Percentiles rank a stretch among this genome's conserved stretches.
These are phyloP conservation scores for Thereva unica DNA, from an alignment of 2,888 invertebrate species.

Conservation along the genomic window DNA sequence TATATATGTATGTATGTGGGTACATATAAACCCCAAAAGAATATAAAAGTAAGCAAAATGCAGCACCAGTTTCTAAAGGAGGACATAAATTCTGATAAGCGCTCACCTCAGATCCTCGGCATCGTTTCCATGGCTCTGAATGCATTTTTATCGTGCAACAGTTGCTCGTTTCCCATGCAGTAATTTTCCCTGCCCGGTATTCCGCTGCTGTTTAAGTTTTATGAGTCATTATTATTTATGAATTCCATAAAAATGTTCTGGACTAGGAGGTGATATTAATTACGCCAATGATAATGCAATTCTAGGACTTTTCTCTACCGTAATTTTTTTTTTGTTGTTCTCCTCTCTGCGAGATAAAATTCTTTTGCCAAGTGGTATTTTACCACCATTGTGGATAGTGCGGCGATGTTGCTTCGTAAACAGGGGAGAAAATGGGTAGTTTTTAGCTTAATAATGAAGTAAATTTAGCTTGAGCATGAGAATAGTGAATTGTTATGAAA, in stretches of 20 bases:
- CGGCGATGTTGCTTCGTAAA: too few relatives aligned
- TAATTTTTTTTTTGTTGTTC: background rate
- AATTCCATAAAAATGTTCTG: constrained; percentile 36
- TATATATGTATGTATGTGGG: too few relatives aligned
- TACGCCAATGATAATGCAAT: constrained; percentile 38
- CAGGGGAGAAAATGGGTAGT: too few relatives aligned
- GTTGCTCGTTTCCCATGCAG: constrained; percentile 44
- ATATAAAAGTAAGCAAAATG: constrained; percentile 21
- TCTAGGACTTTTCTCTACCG: constrained; percentile 23
- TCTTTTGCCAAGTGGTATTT: too few relatives aligned
- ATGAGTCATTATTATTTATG: constrained; percentile 41
- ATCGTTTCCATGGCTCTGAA: constrained; percentile 15
- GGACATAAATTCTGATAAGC: constrained; percentile 33
- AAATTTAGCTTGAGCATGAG: too few relatives aligned
- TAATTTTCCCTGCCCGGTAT: constrained; percentile 41
- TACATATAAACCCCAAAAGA: too few relatives aligned
- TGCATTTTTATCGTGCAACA: constrained; percentile 44
- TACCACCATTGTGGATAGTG: too few relatives aligned
- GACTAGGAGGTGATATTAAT: constrained; percentile 33
- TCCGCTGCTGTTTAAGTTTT: constrained; percentile 34
- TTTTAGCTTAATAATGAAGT: too few relatives aligned
- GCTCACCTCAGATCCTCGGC: constrained; percentile 12
- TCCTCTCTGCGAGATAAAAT: constrained; percentile 16
- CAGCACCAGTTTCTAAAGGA: background rate
- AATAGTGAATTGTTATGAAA: too few relatives aligned